phyloP scores from a whole-genome alignment of 2,888 invertebrate genomes.

The Hecatera dysodea region DNA sequence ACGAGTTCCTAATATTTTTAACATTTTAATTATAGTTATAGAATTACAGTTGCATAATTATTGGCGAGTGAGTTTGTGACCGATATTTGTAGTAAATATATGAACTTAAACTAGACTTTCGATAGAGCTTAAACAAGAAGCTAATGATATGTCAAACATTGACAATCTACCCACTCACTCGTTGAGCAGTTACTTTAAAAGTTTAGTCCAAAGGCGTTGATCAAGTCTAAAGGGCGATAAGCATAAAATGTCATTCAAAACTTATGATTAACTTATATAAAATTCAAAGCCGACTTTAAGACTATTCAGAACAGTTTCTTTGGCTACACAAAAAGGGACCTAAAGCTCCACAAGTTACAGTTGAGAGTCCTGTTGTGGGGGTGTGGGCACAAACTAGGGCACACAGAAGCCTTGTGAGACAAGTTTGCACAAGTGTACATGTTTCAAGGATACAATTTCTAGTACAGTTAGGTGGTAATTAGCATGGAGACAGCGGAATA shows the following conservation, averaged over 20 bases:
- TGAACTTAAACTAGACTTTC: background rate
- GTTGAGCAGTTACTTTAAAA: background rate
- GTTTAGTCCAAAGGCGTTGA: background rate
- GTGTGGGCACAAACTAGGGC: constrained; percentile 70
- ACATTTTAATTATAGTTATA: no score
- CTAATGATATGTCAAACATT: background rate
- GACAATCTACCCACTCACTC: background rate
- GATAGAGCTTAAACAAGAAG: background rate
- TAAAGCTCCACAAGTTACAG: constrained; percentile 28
- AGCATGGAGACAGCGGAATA: constrained; percentile 44
- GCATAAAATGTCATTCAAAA: constrained; percentile 38
- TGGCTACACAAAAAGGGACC: constrained; percentile 38
- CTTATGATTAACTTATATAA: constrained; percentile 49
- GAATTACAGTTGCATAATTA: background rate
- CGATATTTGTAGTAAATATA: background rate
- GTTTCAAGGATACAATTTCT: constrained; percentile 72
- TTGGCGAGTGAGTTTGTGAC: background rate
- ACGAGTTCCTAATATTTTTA: no score
- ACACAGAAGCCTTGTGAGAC: constrained; percentile 70
- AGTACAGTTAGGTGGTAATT: constrained; percentile 69
- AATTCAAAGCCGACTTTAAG: constrained; percentile 54
- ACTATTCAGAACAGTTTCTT: constrained; percentile 46
- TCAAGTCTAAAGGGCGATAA: constrained; percentile 13
- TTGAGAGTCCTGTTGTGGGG: constrained; percentile 42
- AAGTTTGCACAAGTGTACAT: constrained; percentile 79